Percentiles rank a stretch among this genome's conserved stretches.
phyloP scores from a whole-genome alignment of 2,113 vertebrate genomes.

The Hepsetus odoe region DNA sequence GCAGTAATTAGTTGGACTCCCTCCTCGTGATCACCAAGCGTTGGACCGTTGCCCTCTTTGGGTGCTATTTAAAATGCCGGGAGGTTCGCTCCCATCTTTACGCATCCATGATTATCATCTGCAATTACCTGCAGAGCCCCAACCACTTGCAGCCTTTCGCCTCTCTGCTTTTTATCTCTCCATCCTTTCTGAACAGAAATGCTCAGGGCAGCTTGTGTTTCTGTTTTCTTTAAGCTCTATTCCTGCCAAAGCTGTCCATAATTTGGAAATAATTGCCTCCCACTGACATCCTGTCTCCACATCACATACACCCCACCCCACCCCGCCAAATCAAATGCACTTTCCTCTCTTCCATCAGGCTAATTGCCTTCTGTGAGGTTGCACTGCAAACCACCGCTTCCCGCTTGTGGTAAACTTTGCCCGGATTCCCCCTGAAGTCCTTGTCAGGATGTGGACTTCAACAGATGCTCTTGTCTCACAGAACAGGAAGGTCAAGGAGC shows the following conservation, averaged over 20 bases:
- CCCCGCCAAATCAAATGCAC: slow-evolving; percentile 17
- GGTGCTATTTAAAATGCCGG: slow-evolving; percentile 46
- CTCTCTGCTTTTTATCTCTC: not conserved
- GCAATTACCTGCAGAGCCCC: slow-evolving; percentile 61
- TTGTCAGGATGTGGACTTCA: slow-evolving; percentile 29
- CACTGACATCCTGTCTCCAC: not conserved
- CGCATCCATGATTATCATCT: slow-evolving; percentile 67
- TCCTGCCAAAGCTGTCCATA: slow-evolving; percentile 27
- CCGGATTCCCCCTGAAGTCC: slow-evolving; percentile 8
- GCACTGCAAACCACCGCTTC: slow-evolving; percentile 6
- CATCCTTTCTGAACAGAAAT: slow-evolving; percentile 13
- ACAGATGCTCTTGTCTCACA: slow-evolving; percentile 2
- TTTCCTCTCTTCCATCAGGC: slow-evolving; percentile 12
- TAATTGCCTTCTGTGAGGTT: slow-evolving; percentile 33
- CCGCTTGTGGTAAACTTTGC: slow-evolving; percentile 4
- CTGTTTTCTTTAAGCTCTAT: slow-evolving; percentile 5
- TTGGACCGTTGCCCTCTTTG: slow-evolving; percentile 61
- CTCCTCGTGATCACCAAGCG: slow-evolving; percentile 54
- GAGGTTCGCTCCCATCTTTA: slow-evolving; percentile 54
- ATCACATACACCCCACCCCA: too few species aligned
- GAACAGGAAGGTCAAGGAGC: slow-evolving; percentile 37
- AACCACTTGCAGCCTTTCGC: not conserved
- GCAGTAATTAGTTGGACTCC: slow-evolving; percentile 69
- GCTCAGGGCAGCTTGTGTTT: not conserved
- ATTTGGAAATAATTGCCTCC: slow-evolving; percentile 45